phyloP scores from a whole-genome alignment of 2,113 vertebrate genomes.

The Oxyura jamaicensis region DNA sequence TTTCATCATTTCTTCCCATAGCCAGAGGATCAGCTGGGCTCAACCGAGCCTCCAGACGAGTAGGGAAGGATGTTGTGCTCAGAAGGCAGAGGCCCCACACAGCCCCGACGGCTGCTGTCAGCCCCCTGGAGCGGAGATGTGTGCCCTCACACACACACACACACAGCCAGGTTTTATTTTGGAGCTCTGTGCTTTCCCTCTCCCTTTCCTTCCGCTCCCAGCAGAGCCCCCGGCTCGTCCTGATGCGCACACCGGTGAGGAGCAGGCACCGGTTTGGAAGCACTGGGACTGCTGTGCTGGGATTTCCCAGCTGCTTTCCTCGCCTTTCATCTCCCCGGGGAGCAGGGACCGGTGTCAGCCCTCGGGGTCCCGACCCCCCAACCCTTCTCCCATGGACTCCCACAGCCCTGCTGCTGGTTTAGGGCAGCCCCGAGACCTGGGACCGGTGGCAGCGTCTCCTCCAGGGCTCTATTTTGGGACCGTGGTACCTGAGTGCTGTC shows the following conservation, averaged over 20 bases:
- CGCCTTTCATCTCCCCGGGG: background rate
- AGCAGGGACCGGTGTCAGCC: background rate
- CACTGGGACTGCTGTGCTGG: background rate
- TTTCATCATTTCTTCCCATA: background rate
- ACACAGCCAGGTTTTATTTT: background rate
- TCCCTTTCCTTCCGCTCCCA: background rate
- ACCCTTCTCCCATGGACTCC: background rate
- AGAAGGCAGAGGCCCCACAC: background rate
- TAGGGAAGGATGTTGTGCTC: rapidly evolving
- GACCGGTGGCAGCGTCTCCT: background rate
- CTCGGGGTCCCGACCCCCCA: background rate
- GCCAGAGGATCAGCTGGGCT: background rate
- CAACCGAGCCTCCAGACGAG: background rate
- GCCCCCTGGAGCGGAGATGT: background rate
- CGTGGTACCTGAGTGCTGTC: background rate
- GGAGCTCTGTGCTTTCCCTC: background rate
- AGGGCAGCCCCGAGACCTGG: background rate
- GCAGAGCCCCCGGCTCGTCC: background rate
- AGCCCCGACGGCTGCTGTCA: background rate
- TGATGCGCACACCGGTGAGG: rapidly evolving
- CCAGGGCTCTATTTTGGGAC: background rate
- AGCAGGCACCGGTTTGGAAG: background rate
- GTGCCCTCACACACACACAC: rapidly evolving
- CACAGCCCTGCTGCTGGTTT: background rate
- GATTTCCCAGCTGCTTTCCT: background rate